A percentile compares a stretch with the other conserved stretches of the same genome.
phyloP scores from a whole-genome alignment of 30 jellyfish, hydroid and myxozoan genomes.

The Morbakka virulenta region DNA sequence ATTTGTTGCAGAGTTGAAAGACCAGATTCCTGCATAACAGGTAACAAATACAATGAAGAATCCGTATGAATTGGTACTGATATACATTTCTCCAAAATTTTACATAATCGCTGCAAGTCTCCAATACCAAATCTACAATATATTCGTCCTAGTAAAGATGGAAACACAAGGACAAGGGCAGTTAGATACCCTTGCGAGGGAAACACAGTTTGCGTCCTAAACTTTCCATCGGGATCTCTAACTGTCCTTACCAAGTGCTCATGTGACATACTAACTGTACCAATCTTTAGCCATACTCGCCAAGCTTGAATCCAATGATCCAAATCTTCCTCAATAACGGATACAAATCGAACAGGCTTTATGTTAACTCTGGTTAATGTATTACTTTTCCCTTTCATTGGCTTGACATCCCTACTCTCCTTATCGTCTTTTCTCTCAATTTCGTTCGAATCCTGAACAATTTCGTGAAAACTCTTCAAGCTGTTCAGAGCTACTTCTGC shows the following conservation, averaged over 20 bases:
- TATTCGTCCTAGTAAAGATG: constrained; percentile 83
- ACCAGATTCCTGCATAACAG: constrained; percentile 82
- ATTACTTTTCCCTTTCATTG: constrained; percentile 5
- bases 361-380: constrained; percentile 2
- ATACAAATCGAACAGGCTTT: constrained; percentile 47
- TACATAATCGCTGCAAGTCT: constrained; percentile 82
- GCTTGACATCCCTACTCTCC: background rate
- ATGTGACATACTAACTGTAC: constrained; percentile 69
- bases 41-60: constrained; percentile 80
- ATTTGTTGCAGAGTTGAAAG: constrained; percentile 82
- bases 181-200: constrained; percentile 89
- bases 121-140: constrained; percentile 88
- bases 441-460: constrained; percentile 70
- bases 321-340: constrained; percentile 55
- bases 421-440: constrained; percentile 33
- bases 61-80: constrained; percentile 90
- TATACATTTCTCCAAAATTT: constrained; percentile 67
- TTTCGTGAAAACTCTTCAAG: constrained; percentile 87
- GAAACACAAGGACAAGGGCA: constrained; percentile 80
- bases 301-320: constrained; percentile 93
- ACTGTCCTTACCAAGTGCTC: constrained; percentile 52
- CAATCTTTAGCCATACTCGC: constrained; percentile 94
- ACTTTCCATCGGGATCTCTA: constrained; percentile 67
- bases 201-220: constrained; percentile 36
- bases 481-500: constrained; percentile 89